Percentiles rank a stretch among this genome's conserved stretches.
phyloP scores from a whole-genome alignment of 1,140 invertebrate species.

The Lerema accius region DNA sequence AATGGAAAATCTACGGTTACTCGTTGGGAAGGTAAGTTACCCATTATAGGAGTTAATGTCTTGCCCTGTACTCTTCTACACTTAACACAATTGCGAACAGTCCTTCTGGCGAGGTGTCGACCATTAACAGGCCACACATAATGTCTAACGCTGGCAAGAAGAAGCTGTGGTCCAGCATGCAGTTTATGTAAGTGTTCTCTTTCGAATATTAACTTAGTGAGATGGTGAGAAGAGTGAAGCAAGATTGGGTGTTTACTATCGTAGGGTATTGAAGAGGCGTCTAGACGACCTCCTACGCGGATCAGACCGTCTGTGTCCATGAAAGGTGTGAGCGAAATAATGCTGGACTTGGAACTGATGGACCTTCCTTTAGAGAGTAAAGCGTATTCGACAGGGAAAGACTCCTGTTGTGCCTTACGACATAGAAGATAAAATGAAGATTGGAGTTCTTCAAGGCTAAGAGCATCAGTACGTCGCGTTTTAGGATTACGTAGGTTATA shows the following conservation, averaged over 20 bases:
- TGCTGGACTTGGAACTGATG: neutral
- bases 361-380: neutral
- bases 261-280: neutral
- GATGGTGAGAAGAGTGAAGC: neutral
- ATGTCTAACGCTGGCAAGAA: neutral
- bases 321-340: neutral
- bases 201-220: conserved; percentile 4
- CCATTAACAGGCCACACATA: neutral
- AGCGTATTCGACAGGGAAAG: neutral
- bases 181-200: neutral
- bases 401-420: neutral
- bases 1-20: conserved; percentile 35
- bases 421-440: conserved; percentile 2
- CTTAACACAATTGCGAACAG: neutral
- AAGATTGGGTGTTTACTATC: conserved; percentile 4
- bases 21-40: conserved; percentile 24
- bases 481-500: neutral
- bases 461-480: too few species aligned
- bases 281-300: neutral
- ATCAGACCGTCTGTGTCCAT: neutral
- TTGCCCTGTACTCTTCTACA: neutral
- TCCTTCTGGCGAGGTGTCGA: neutral
- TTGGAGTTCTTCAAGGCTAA: neutral
- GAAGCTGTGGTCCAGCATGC: neutral
- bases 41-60: conserved; percentile 13